These are phyloP conservation scores for Patella pellucida DNA, from an alignment of 2,888 invertebrate genomes.

Conservation along the genomic window DNA sequence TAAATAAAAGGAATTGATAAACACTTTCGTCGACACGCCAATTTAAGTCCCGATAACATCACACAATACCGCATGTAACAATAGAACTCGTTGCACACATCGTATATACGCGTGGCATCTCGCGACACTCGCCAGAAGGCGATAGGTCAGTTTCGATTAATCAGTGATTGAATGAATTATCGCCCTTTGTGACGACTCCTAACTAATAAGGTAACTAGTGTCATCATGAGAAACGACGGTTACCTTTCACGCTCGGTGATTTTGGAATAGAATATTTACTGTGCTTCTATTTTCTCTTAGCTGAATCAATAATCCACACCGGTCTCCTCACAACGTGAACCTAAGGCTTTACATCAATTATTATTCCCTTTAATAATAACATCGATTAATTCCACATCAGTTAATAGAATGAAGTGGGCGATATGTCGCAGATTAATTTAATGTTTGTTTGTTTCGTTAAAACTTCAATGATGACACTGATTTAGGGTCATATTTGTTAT, in stretches of 20 bases:
- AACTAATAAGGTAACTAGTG: slow-evolving; percentile 5
- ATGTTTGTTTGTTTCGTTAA: too few species aligned
- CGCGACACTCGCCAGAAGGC: slow-evolving; percentile 8
- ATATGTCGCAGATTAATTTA: too few species aligned
- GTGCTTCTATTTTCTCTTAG: too few species aligned
- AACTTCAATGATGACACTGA: too few species aligned
- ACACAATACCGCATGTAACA: background rate
- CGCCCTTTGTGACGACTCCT: slow-evolving; percentile 1
- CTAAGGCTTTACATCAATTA: too few species aligned
- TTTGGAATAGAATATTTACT: too few species aligned
- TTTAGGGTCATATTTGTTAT: too few species aligned
- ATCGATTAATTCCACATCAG: too few species aligned
- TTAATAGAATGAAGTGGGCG: too few species aligned
- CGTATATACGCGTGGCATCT: background rate
- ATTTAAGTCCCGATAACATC: background rate
- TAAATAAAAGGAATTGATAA: background rate
- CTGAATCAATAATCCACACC: too few species aligned
- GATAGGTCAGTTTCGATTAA: background rate
- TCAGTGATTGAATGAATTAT: background rate
- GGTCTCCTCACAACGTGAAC: too few species aligned
- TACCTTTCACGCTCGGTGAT: background rate
- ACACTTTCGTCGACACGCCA: slow-evolving; percentile 8
- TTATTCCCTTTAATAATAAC: too few species aligned
- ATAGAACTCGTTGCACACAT: slow-evolving; percentile 4
- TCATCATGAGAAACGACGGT: background rate